Evolutionary conservation across 2,113 vertebrate genomes (phyloP).

Genomic region (Theristicus caerulescens): DNA sequence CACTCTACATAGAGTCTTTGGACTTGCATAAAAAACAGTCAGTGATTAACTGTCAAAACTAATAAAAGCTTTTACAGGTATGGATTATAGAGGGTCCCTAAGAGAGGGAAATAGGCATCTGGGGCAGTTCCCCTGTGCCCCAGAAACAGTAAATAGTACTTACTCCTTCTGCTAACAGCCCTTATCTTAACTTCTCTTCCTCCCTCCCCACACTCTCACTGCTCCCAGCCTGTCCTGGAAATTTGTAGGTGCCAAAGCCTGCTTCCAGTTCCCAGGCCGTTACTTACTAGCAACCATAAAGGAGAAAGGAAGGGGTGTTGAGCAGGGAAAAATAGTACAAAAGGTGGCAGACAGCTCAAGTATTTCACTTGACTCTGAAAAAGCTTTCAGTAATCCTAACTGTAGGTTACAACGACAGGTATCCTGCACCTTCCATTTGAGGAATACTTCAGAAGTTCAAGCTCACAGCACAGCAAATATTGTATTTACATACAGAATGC

Average conservation of each 20-base stretch:
- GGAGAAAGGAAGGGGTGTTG: background rate
- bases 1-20: background rate
- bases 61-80: background rate
- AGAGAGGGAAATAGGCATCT: background rate
- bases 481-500: background rate
- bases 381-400: background rate
- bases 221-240: background rate
- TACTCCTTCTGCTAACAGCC: background rate
- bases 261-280: background rate
- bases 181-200: background rate
- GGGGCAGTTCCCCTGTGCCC: background rate
- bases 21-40: background rate
- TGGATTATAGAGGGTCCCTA: background rate
- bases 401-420: fast-evolving
- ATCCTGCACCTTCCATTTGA: background rate
- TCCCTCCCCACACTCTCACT: background rate
- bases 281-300: background rate
- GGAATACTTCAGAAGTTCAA: background rate
- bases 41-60: background rate
- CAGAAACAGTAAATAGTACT: background rate
- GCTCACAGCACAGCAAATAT: background rate
- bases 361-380: background rate
- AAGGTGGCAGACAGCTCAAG: background rate
- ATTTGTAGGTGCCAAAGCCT: background rate
- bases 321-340: background rate